Base-by-base conservation (phyloP, 2,113 vertebrate species). In the Mohoua ochrocephala region DNA sequence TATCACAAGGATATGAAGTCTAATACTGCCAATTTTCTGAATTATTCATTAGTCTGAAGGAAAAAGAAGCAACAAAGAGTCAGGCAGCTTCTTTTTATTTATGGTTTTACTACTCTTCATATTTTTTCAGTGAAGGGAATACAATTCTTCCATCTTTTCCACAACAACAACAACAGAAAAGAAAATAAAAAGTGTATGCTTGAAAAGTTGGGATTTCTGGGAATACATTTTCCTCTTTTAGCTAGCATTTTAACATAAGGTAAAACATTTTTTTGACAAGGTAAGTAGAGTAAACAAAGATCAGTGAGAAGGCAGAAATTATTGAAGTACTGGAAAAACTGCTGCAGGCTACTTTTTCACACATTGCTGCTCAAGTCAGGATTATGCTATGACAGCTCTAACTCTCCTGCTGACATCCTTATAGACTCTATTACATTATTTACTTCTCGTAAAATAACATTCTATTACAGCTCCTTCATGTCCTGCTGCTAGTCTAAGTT, bases 361-460 rank as follows among this genome's bases (percentile, higher is more conserved):
- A 98, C 97, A 87, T 97, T 97, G 95, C 94, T 97, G 96, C 94
- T 97, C 95, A 96, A 97, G 95, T 96, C 95, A 96, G 93, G 97
- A 97, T 97, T 97, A 96, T 84, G 68, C 88, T 96, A 97, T 97
- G 97, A 97, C 97, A 97, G 96, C 95, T 97, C 94, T 96, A 97
- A 96, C 96, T 97, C 97, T 97, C 97, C 97, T 97, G 97, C 97
- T 97, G 97, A 97, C 97, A 97, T 95, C 95, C 97, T 97, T 96
- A 97, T 97, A 97, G 96, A 97, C 94, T 96, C 96, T 97, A 96
- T 97, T 98, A 97, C 97, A 98, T 98, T 98, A 98, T 98, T 98
- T 98, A 98, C 97, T 97, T 96, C 97, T 97, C 94, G 95, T 97
- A 97, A 97, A 97, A 98, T 97, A 98, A 96, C 97, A 97, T 97